These are phyloP conservation scores for Osedax frankpressi DNA, from an alignment of 2,888 invertebrate species.

Conservation along the genomic window DNA sequence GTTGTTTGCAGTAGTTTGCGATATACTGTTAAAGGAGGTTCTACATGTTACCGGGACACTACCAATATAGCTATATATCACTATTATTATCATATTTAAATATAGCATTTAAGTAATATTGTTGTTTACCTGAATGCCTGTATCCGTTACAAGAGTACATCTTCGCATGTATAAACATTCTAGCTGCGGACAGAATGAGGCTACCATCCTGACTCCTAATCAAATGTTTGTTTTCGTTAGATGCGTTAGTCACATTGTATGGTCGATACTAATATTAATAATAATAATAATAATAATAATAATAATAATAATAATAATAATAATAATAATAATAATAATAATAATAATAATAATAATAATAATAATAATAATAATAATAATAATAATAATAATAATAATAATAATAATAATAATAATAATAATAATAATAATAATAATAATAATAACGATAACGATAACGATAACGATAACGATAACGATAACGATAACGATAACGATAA, in stretches of 20 bases:
- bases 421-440: no score
- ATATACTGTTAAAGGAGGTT: conserved; percentile 54
- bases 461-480: no score
- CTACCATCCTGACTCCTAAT: conserved; percentile 51
- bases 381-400: no score
- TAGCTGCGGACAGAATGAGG: conserved; percentile 73
- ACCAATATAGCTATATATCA: background rate
- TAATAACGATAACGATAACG: no score
- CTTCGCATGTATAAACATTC: conserved; percentile 73
- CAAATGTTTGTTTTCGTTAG: no score
- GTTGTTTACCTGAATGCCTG: conserved; percentile 55
- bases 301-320: background rate
- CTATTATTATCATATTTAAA: background rate
- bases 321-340: no score
- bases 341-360: no score
- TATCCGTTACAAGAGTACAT: conserved; percentile 77
- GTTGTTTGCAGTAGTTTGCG: conserved; percentile 69
- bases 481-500: no score
- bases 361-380: no score
- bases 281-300: background rate
- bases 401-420: no score
- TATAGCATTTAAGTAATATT: background rate
- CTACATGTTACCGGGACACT: background rate
- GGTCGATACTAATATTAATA: no score
- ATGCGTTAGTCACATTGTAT: no score